Evolutionary conservation across 2,797 vertebrate species (phyloP), one percentile per base, ranked within the genome.

Genomic region (Emydoidea blandingii): DNA sequence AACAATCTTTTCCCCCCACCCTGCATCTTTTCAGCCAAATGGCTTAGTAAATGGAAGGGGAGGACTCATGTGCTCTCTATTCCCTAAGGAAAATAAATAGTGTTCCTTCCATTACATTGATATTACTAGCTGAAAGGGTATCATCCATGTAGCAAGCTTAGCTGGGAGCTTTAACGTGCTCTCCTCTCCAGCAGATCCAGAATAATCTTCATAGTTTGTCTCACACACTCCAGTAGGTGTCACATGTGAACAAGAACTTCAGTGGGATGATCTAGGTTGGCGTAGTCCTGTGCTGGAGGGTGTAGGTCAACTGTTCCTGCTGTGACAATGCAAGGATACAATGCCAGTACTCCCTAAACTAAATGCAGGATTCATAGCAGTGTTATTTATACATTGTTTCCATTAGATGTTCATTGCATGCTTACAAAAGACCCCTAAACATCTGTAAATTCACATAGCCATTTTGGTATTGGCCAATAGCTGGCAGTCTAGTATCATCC

Each of bases 151-250:
- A 65, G 59, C 59, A n/a, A n/a, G 59, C n/a, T n/a, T 65, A 65
- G 15, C 59, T n/a, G 14, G 14, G 59, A n/a, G 4, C 59, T 65
- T n/a, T n/a, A 65, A 34, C 31, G 18, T 65, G 59, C 6, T 9
- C 15, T 65, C 15, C 31, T n/a, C 15, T 65, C 16, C 16, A n/a
- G 15, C 4, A 54, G 23, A 54, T 25, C 23, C 9, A 54, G 54
- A 54, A 25, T 54, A 54, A 54, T 54, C 41, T 56, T 15, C 4
- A 16, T 31, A 34, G 37, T 85, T 29, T 31, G 6, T 29, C 25
- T 37, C 59, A 14, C n/a, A 44, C 12, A 12, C 3, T 1, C 5
- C 23, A 1, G 0, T 5, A 50, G 1, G 31, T 9, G 1, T 1
- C 3, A 1, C 4, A 65, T n/a, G 2, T 19, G 15, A 65, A n/a